Evolutionary conservation across 2,888 invertebrate species (phyloP).

Genomic region (Nowickia ferox): DNA sequence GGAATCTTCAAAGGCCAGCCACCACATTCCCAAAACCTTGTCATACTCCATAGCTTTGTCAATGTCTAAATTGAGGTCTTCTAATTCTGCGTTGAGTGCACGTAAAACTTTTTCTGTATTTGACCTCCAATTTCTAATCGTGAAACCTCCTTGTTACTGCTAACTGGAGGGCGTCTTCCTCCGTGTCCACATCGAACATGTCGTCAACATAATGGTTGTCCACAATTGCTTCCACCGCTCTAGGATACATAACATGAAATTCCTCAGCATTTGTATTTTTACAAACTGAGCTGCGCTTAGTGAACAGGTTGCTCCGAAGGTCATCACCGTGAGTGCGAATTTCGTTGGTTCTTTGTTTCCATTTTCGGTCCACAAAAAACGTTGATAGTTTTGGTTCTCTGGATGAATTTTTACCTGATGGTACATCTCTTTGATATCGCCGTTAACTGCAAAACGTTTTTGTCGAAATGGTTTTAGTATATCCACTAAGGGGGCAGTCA

Average conservation of each 20-base stretch:
- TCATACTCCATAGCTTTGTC: constrained; percentile 35
- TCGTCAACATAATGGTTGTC: constrained; percentile 69
- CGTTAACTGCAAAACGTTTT: constrained; percentile 77
- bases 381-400: constrained; percentile 50
- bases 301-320: constrained; percentile 45
- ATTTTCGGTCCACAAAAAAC: constrained; percentile 59
- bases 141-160: constrained; percentile 57
- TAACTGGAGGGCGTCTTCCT: constrained; percentile 62
- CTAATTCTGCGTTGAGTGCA: background rate
- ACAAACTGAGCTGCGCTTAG: constrained; percentile 72
- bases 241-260: constrained; percentile 25
- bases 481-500: constrained; percentile 76
- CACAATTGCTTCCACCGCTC: constrained; percentile 55
- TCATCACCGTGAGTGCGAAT: constrained; percentile 10
- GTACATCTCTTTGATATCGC: constrained; percentile 56
- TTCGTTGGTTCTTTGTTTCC: constrained; percentile 15
- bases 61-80: background rate
- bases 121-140: constrained; percentile 73
- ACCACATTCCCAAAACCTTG: constrained; percentile 61
- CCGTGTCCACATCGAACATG: constrained; percentile 72
- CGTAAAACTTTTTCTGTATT: constrained; percentile 61
- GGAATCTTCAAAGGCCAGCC: constrained; percentile 20
- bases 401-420: constrained; percentile 58
- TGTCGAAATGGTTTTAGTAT: constrained; percentile 80
- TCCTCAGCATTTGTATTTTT: constrained; percentile 58